Percentiles rank a stretch among this genome's conserved stretches.
Evolutionary conservation across 2,797 vertebrate genomes (phyloP).

Genomic region (Pitangus sulphuratus): DNA sequence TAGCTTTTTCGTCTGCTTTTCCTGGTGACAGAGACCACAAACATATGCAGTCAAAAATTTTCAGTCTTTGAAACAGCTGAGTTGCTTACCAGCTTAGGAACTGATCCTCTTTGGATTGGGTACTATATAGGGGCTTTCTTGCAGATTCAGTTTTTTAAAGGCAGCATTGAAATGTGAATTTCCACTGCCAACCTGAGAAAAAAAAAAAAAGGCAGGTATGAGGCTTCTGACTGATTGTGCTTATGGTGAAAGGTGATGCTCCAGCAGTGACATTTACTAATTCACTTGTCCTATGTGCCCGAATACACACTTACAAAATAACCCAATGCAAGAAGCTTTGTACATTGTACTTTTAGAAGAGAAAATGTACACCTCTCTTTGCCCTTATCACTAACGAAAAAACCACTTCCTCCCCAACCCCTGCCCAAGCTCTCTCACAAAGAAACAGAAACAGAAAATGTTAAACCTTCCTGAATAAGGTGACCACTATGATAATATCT

Average conservation of each 20-base stretch:
- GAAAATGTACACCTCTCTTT: constrained; percentile 19
- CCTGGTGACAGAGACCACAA: neutral
- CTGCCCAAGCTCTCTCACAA: neutral
- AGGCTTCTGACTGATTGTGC: neutral
- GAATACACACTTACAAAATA: neutral
- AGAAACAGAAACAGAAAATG: neutral
- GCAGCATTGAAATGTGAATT: neutral
- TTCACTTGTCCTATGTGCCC: neutral
- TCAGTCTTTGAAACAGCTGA: neutral
- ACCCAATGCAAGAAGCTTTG: neutral
- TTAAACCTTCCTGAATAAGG: neutral
- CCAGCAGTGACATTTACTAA: neutral
- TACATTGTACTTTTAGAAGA: neutral
- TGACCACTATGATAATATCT: neutral
- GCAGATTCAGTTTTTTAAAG: neutral
- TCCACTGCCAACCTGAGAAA: neutral
- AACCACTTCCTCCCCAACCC: neutral
- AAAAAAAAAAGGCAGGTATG: neutral
- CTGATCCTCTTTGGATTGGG: neutral
- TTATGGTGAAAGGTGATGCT: neutral
- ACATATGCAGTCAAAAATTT: neutral
- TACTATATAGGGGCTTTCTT: neutral
- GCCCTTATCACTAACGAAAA: neutral
- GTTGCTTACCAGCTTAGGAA: neutral
- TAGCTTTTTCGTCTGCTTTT: neutral